Conservation (phyloP, 1,140 invertebrate genomes). For the Diorhabda carinulata region DNA sequence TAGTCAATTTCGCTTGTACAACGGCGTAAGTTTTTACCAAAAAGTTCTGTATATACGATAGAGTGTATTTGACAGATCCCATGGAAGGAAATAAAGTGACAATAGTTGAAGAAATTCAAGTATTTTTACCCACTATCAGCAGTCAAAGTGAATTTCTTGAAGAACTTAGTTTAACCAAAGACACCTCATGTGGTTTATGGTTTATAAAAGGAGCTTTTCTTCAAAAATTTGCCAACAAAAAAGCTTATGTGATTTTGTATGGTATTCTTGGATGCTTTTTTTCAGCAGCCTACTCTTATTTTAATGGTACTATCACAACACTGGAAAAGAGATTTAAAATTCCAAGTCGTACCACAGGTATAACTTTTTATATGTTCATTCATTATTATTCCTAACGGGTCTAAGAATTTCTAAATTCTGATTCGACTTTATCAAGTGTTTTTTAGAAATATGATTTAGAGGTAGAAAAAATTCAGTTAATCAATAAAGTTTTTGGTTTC, state of each 20-base stretch:
- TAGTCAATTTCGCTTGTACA: too few species aligned
- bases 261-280: constrained; percentile 69
- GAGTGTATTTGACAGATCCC: background rate
- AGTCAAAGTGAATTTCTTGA: constrained; percentile 6
- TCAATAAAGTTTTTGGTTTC: background rate
- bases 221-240: constrained; percentile 71
- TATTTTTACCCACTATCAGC: background rate
- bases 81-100: constrained; percentile 6
- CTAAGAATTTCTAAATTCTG: too few species aligned
- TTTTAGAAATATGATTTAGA: background rate
- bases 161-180: constrained; percentile 43
- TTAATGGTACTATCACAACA: constrained; percentile 73
- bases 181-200: constrained; percentile 63
- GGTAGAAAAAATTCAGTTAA: background rate
- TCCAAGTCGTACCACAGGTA: constrained; percentile 69
- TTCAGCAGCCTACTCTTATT: constrained; percentile 72
- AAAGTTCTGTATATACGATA: too few species aligned
- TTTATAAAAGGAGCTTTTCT: constrained; percentile 54
- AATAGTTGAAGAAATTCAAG: background rate
- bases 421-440: background rate
- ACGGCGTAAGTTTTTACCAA: too few species aligned
- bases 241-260: constrained; percentile 68
- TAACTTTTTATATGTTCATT: constrained; percentile 26
- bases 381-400: background rate
- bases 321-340: constrained; percentile 79